These are phyloP conservation scores for Otus sunia DNA, from an alignment of 2,113 vertebrate species.

Conservation along the genomic window DNA sequence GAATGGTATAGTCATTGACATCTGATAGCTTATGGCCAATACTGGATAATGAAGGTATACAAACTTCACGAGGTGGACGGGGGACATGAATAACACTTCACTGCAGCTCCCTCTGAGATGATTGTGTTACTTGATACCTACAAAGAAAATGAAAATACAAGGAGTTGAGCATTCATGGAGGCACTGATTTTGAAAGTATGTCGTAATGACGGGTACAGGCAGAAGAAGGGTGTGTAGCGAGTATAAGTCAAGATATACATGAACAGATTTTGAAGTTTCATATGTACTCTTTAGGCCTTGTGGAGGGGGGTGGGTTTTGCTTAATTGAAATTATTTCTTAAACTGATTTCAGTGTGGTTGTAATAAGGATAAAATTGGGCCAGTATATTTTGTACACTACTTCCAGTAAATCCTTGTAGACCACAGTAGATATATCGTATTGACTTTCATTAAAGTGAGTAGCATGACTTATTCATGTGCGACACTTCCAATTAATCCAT, in stretches of 20 bases:
- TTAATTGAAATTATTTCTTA: background rate
- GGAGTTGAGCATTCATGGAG: background rate
- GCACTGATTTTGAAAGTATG: background rate
- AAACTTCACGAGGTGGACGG: background rate
- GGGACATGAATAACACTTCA: background rate
- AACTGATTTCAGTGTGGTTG: background rate
- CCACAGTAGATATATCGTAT: background rate
- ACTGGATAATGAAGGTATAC: background rate
- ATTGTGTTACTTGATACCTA: background rate
- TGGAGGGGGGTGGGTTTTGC: background rate
- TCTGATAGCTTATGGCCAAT: background rate
- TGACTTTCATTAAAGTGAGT: background rate
- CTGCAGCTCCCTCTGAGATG: background rate
- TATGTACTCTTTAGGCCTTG: background rate
- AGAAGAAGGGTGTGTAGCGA: background rate
- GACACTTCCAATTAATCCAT: background rate
- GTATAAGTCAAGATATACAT: background rate
- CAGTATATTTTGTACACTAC: background rate
- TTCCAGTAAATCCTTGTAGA: background rate
- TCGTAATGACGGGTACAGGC: background rate
- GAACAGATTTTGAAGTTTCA: background rate
- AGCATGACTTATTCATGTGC: background rate
- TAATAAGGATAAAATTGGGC: background rate
- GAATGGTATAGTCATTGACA: background rate
- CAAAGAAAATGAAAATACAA: background rate